phyloP scores from a whole-genome alignment of 2,113 vertebrate genomes.

The Loxodonta africana region DNA sequence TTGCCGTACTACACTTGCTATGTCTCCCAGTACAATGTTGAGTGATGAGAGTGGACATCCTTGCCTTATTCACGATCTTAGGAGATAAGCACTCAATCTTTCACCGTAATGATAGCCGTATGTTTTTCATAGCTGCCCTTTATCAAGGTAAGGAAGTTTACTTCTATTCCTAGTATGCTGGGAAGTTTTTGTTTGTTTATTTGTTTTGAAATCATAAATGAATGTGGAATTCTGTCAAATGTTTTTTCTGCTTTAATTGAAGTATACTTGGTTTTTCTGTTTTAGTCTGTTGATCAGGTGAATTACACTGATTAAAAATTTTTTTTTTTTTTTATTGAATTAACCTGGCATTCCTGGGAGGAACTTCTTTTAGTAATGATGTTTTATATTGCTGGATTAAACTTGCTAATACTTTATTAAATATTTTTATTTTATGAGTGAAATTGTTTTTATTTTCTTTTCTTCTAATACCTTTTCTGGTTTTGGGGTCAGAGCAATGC shows the following conservation, averaged over 20 bases:
- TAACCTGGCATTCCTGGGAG: neutral
- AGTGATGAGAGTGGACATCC: neutral
- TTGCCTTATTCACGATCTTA: neutral
- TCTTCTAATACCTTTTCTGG: neutral
- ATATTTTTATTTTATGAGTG: neutral
- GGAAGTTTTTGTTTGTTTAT: neutral
- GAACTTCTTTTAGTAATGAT: neutral
- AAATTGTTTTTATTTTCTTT: neutral
- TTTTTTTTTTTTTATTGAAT: neutral
- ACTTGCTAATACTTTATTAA: conserved; percentile 12
- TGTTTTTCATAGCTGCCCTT: conserved; percentile 31
- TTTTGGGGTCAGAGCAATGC: no score
- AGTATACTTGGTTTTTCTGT: neutral
- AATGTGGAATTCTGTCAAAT: neutral
- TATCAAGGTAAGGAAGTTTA: neutral
- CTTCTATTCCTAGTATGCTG: neutral
- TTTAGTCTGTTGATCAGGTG: neutral
- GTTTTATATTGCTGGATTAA: neutral
- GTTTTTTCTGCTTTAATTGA: neutral
- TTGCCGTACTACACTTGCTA: neutral
- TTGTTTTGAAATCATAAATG: neutral
- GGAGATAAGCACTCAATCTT: neutral
- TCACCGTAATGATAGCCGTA: neutral
- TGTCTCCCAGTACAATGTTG: neutral
- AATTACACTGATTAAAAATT: neutral